Evolutionary conservation across 2,113 vertebrate genomes (phyloP), one percentile per base, ranked within the genome.

Genomic region (Monopterus albus): DNA sequence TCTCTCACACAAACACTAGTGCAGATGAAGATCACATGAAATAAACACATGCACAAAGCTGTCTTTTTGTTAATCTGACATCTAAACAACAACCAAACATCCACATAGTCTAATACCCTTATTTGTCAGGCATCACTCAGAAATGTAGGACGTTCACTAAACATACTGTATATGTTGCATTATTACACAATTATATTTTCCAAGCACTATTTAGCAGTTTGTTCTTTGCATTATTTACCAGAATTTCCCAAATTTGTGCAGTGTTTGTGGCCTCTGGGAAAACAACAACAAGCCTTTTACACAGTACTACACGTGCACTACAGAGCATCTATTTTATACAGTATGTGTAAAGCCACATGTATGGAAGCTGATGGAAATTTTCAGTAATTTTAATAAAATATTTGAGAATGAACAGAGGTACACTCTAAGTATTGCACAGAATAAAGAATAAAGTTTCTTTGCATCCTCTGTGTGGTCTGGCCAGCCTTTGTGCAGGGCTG

Each of bases 1-100:
- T 70, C 75, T 83, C 65, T 76, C 75, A 65, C 60, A 70, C 83
- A 90, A 91, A 90, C 87, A 86, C 51, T 72, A 64, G 73, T 72
- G 60, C 55, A 52, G 71, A 89, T 78, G 52, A 25, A 64, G 33
- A 80, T 50, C 62, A 79, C 62, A 72, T 60, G 57, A 56, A 14
- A 40, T 85, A 88, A 90, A 90, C 83, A 81, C 63, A 58, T 65
- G 60, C 36, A 46, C 62, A 64, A 59, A 57, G 75, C 49, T 45
- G 21, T 14, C 8, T 47, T 73, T 60, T 64, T 47, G 2, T 67
- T 77, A 15, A 68, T 47, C 2, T 18, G 25, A 35, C 26, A 6
- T 64, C 50, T 33, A 29, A 74, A 65, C 9, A 78, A 25, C 36
- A 42, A 63, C 64, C 43, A 71, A 68, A 77, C 68, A 56, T 23